Evolutionary conservation across 2,113 vertebrate genomes (phyloP), one percentile per base, ranked within the genome.

Genomic region (Apaloderma vittatum): DNA sequence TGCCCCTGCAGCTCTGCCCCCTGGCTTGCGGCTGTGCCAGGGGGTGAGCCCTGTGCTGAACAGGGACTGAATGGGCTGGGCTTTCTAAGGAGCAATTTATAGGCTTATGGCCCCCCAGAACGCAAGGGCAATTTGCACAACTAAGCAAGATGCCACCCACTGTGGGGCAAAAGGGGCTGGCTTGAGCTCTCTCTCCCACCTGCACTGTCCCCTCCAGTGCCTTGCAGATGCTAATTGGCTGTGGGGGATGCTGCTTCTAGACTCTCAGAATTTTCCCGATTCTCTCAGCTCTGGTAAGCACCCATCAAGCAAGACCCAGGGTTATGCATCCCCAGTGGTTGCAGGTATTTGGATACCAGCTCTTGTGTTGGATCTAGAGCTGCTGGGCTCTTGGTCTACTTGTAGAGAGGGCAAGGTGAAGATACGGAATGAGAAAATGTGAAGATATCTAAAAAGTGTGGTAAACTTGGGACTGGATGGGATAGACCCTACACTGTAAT

Each of bases 141-240:
- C 93, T 96, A 57, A 97, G 80, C 18, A 97, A 98, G 61, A 94
- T 72, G 79, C 90, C 4, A 5, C 54, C 68, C 49, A 75, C 51
- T 88, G 79, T 88, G 81, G 67, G 51, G 65, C 74, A 71, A 83
- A 92, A 78, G 73, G 30, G 54, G 19, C 23, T 8, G 46, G 46
- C 20, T 34, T 55, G 72, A 92, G 90, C 52, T 74, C 59, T 92
- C 74, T 78, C 70, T 88, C 88, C 90, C 96, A 88, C 75, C 78
- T 55, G 82, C 84, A 34, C 75, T 37, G 36, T 61, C 43, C 59
- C 87, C 68, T 85, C 75, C 59, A n/a, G 37, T 0, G 59, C 59
- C 82, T 90, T 96, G 78, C 92, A 94, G 85, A 93, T 94, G 86
- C 86, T 95, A 96, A 96, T 94, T 0, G 3, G 32, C 32, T 77